Conservation (phyloP, 2,888 invertebrate genomes). For the Drosophila paranaensis region DNA sequence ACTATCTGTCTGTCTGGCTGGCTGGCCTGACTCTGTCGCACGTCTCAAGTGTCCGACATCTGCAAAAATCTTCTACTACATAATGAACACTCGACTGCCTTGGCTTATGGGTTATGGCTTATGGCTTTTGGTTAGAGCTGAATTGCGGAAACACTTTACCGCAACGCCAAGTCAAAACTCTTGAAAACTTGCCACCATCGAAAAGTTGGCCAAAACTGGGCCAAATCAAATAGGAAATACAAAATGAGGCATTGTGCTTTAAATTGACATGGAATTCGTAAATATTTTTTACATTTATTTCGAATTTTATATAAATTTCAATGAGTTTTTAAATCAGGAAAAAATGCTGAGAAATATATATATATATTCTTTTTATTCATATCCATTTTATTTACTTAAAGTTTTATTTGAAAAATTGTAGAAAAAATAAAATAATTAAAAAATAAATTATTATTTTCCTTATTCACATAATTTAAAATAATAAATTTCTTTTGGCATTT, state of each 20-base stretch:
- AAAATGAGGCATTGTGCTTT: slow-evolving; percentile 2
- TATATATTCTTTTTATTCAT: background rate
- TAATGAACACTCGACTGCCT: slow-evolving; percentile 68
- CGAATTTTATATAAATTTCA: no score
- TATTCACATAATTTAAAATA: no score
- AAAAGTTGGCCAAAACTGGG: slow-evolving; percentile 14
- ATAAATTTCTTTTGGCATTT: no score
- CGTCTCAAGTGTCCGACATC: slow-evolving; percentile 20
- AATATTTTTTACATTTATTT: background rate
- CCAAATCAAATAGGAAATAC: background rate
- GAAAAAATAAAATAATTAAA: no score
- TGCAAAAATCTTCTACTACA: slow-evolving; percentile 34
- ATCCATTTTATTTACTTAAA: background rate
- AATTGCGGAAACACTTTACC: slow-evolving; percentile 36
- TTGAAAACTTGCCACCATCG: slow-evolving; percentile 19
- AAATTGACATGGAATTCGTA: slow-evolving; percentile 11
- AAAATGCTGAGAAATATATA: background rate
- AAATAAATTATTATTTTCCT: no score
- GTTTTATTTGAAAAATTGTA: background rate
- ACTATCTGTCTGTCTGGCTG: slow-evolving; percentile 4
- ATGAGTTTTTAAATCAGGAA: background rate
- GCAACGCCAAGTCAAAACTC: slow-evolving; percentile 52
- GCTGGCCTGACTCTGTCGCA: slow-evolving; percentile 11
- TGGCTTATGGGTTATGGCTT: slow-evolving; percentile 57
- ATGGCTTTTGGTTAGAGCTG: slow-evolving; percentile 40